phyloP scores from a whole-genome alignment of 2,888 invertebrate genomes.

The Zeuzera pyrina region DNA sequence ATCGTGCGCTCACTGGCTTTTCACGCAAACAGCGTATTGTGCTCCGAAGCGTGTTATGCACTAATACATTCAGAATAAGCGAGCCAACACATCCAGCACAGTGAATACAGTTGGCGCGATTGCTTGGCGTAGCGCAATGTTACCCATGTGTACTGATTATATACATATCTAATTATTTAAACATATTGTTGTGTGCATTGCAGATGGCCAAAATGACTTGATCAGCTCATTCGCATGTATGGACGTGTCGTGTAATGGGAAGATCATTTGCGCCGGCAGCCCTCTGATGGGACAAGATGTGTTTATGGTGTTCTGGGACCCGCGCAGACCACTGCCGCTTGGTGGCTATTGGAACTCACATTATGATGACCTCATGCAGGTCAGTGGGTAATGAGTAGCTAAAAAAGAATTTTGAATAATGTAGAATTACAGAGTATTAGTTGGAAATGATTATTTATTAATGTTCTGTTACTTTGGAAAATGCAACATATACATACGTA shows the following conservation, averaged over 20 bases:
- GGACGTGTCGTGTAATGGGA: slow-evolving; percentile 80
- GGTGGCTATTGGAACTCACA: slow-evolving; percentile 91
- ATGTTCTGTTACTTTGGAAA: too few species aligned
- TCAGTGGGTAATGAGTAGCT: too few species aligned
- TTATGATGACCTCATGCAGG: slow-evolving; percentile 85
- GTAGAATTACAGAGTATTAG: not conserved
- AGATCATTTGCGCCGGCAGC: slow-evolving; percentile 83
- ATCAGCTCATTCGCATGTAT: slow-evolving; percentile 78
- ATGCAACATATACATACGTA: too few species aligned
- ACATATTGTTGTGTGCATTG: slow-evolving; percentile 8
- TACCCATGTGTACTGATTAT: not conserved
- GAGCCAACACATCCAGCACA: too few species aligned
- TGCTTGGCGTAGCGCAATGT: too few species aligned
- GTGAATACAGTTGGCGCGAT: too few species aligned
- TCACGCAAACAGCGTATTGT: too few species aligned
- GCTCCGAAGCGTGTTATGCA: too few species aligned
- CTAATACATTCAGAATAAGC: too few species aligned
- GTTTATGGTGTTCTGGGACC: slow-evolving; percentile 87
- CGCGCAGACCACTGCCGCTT: slow-evolving; percentile 73
- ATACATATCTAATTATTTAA: slow-evolving; percentile 8
- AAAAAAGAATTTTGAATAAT: not conserved
- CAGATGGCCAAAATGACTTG: slow-evolving; percentile 38
- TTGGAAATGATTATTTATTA: too few species aligned
- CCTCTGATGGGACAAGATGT: slow-evolving; percentile 79
- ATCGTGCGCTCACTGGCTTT: too few species aligned